Evolutionary conservation across 1,140 invertebrate species (phyloP), one percentile per base, ranked within the genome.

Genomic region (Hycleus cichorii): DNA sequence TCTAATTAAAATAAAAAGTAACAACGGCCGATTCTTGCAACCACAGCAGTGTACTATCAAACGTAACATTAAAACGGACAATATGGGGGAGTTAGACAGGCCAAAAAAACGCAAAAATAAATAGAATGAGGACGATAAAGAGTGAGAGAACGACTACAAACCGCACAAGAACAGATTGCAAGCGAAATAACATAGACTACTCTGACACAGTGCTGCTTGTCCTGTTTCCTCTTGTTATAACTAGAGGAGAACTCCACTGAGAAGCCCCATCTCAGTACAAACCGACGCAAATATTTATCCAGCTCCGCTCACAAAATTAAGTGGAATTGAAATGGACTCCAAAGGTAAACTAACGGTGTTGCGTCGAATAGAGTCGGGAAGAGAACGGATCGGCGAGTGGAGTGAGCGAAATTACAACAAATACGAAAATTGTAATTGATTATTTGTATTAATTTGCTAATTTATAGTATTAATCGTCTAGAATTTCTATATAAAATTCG

Each of bases 271-370:
- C 68, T 64, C 66, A 52, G 67, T 68, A 69, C 70, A 66, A 69
- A 66, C 70, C 64, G 62, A 53, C 27, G 69, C 70, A 74, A 74
- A 74, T 74, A 74, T 74, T 74, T 73, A 67, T 67, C 64, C 66
- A 65, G 65, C 68, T 70, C 67, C 70, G 69, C 67, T 72, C 70
- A 74, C 70, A 73, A 74, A 74, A 74, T 74, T 74, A 74, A 74
- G 73, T 74, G 73, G 73, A 72, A 73, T 73, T 72, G 72, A 72
- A 72, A 73, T 72, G 71, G 73, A 74, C 64, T 69, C 72, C 70
- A 65, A 69, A 71, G 71, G 71, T 72, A 72, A 70, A 71, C 69
- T 63, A 55, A 59, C 51, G 62, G 49, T 53, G 55, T 47, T 50
- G 39, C 52, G 32, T 47, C n/a, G 47, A 47, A 49, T 4, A 47